A percentile compares a stretch with the other conserved stretches of the same genome.
Conservation (phyloP, 1,140 invertebrate species). For the Euura saliciscinereae region DNA sequence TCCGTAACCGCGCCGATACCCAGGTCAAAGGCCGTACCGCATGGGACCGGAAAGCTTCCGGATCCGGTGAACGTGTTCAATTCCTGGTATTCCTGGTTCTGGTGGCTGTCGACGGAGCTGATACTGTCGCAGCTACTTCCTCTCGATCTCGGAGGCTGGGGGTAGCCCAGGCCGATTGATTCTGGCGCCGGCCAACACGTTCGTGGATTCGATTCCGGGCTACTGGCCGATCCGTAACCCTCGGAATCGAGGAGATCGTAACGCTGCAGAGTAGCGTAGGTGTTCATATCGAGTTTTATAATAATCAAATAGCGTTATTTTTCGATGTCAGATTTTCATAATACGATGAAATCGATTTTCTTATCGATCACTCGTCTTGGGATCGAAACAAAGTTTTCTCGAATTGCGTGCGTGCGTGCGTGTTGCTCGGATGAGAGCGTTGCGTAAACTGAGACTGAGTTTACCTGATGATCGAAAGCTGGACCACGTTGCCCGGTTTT, state of each 20-base stretch:
- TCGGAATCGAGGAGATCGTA: slow-evolving; percentile 55
- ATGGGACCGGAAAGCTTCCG: not conserved
- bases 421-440: slow-evolving; percentile 49
- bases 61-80: slow-evolving; percentile 20
- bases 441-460: slow-evolving; percentile 51
- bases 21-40: slow-evolving; percentile 44
- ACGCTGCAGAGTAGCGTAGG: slow-evolving; percentile 48
- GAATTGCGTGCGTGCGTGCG: slow-evolving; percentile 15
- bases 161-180: slow-evolving; percentile 33
- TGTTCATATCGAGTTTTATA: slow-evolving; percentile 36
- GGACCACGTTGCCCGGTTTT: slow-evolving; percentile 57
- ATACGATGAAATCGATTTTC: too few relatives aligned
- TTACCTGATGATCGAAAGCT: slow-evolving; percentile 53
- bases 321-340: too few relatives aligned
- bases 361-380: too few relatives aligned
- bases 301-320: too few relatives aligned
- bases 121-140: slow-evolving; percentile 53
- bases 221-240: slow-evolving; percentile 54
- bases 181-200: slow-evolving; percentile 38
- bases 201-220: slow-evolving; percentile 51
- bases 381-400: too few relatives aligned
- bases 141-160: slow-evolving; percentile 49
- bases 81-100: slow-evolving; percentile 44
- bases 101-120: slow-evolving; percentile 50
- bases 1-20: slow-evolving; percentile 29